Evolutionary conservation across 2,888 invertebrate genomes (phyloP).

Genomic region (Cabera pusaria): DNA sequence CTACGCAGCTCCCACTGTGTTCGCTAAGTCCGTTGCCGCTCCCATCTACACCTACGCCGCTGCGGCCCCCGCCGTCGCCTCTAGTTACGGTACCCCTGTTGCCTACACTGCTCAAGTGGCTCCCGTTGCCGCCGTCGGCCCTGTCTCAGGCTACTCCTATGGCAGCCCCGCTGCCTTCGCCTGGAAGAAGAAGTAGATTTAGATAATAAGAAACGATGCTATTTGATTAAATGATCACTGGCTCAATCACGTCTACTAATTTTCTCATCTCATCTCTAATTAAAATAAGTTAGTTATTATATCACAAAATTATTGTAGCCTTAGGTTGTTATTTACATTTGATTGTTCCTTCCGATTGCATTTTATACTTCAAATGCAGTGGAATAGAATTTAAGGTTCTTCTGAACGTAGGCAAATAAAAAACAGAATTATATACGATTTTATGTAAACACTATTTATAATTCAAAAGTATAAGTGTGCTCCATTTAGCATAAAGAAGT

Average conservation of each 20-base stretch:
- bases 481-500: no score
- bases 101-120: conserved; percentile 1
- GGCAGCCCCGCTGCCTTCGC: conserved; percentile 1
- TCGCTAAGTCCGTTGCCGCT: background rate
- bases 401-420: no score
- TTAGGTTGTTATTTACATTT: no score
- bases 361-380: no score
- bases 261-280: no score
- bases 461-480: no score
- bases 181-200: conserved; percentile 14
- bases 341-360: no score
- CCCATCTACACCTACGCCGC: background rate
- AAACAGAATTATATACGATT: no score
- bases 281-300: no score
- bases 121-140: conserved; percentile 1
- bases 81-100: background rate
- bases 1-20: background rate
- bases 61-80: background rate
- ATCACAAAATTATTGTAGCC: no score
- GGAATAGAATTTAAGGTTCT: no score
- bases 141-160: conserved; percentile 2
- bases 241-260: conserved; percentile 1
- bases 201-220: conserved; percentile 4
- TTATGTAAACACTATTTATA: no score
- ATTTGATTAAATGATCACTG: conserved; percentile 9